Evolutionary conservation across 2,113 vertebrate genomes (phyloP), one percentile per base, ranked within the genome.

Genomic region (Crotalus viridis): DNA sequence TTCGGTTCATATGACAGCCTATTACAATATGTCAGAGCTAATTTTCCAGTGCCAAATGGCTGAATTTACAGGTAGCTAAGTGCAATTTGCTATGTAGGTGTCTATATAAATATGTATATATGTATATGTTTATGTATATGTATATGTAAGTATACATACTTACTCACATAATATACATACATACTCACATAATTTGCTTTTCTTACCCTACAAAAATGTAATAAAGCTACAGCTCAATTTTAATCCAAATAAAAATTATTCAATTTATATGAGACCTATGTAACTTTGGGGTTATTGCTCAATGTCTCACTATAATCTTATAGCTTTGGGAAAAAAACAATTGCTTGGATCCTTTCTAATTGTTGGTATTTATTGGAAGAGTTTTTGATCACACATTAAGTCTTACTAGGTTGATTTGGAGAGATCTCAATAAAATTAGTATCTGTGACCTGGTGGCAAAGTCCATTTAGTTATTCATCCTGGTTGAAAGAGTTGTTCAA

Each of bases 81-180:
- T 64, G 9, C 57, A 94, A 52, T 56, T 95, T 90, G 19, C 24
- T 93, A 89, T 92, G 69, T 55, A 87, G 90, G 24, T 64, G 13
- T 17, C 15, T 81, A 39, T 39, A 15, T 39, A 39, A 69, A 69
- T 69, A 69, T n/a, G 61, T 81, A 2, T 74, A 8, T 74, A 15
- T 74, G 5, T 69, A 28, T 69, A 28, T 69, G 10, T 55, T 48
- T 48, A 48, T 48, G 46, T 48, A 48, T 48, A 48, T 55, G 4
- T 55, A 12, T 55, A 13, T 55, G 12, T 33, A 13, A 33, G 28
- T 74, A 15, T 17, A 15, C n/a, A 74, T 17, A 74, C 13, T 33
- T 64, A 64, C 10, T 10, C 3, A 28, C 26, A 10, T n/a, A 64
- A 10, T 64, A n/a, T n/a, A n/a, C n/a, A 74, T 17, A 74, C 13